Evolutionary conservation across 2,113 vertebrate species (phyloP).

Genomic region (Neopipo cinnamomea): DNA sequence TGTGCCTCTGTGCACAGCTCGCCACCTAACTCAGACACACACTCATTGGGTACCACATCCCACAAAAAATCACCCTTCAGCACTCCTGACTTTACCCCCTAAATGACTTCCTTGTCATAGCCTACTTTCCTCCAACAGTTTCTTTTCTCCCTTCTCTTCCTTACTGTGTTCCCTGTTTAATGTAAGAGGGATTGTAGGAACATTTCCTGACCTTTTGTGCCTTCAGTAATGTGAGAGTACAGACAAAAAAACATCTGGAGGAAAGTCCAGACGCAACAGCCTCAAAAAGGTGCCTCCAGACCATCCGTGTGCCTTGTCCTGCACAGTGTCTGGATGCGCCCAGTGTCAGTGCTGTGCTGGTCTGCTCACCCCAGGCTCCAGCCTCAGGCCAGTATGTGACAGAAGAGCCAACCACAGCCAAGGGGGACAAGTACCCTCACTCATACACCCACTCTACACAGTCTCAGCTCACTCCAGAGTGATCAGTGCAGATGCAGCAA

Average conservation of each 20-base stretch:
- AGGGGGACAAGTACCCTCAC: background rate
- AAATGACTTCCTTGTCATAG: background rate
- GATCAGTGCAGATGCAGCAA: rapidly evolving
- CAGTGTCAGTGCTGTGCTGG: rapidly evolving
- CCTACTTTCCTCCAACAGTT: background rate
- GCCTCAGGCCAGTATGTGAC: background rate
- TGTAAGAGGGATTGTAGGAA: background rate
- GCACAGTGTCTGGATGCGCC: background rate
- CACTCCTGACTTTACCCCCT: background rate
- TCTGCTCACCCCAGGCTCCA: background rate
- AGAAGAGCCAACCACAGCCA: background rate
- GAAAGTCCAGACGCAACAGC: background rate
- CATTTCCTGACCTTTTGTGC: background rate
- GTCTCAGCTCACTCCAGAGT: background rate
- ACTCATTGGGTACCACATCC: background rate
- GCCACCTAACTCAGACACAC: background rate
- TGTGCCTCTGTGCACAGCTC: background rate
- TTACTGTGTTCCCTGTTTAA: background rate
- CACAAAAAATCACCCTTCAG: background rate
- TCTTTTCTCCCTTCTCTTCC: background rate
- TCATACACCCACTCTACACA: background rate
- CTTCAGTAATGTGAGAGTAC: background rate
- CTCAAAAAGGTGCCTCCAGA: background rate
- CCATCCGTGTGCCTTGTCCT: rapidly evolving
- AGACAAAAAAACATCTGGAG: slow-evolving; percentile 7